Evolutionary conservation across 2,797 vertebrate genomes (phyloP), one percentile per base, ranked within the genome.

Genomic region (Fringilla coelebs): DNA sequence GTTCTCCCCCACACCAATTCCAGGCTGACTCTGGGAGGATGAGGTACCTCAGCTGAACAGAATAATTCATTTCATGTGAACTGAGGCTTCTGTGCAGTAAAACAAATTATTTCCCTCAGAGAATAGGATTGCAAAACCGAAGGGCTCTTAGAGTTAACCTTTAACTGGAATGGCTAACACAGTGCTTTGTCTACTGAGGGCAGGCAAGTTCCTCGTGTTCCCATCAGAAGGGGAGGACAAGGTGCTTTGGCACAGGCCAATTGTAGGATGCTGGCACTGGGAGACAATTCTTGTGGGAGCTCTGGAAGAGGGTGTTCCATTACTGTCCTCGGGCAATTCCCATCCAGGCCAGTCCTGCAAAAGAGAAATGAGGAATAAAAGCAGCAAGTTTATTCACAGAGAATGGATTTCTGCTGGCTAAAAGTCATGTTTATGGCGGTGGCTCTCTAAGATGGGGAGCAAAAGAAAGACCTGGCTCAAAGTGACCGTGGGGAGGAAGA

Each of bases 131-230:
- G 79, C 70, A 89, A 84, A 94, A 84, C n/a, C 38, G 40, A 84
- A 91, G 32, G 36, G 22, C 26, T 91, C n/a, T 76, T 57, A 22
- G 26, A 93, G 86, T 93, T 96, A 96, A 91, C 74, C 52, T 88
- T 94, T 95, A 93, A 94, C 71, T 85, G 11, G 14, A 91, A 70
- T 76, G 55, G 54, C 55, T 88, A 93, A 94, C 60, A 54, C 67
- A 71, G 29, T 55, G 60, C 79, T 94, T 90, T 84, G 73, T 66
- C 84, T 32, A 9, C 29, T 0, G 7, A 62, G 38, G 32, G 75
- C 21, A 88, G 76, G 51, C 20, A 66, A 68, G 63, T 51, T 78
- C 48, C 76, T 28, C 6, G 11, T 63, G 75, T 82, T 94, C 71
- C 77, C 68, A 40, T 34, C 31, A 54, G 54, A 52, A 68, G 36